A percentile compares a stretch with the other conserved stretches of the same genome.
Conservation (phyloP, 2,888 invertebrate species). For the Poecilobothrus nobilitatus region DNA sequence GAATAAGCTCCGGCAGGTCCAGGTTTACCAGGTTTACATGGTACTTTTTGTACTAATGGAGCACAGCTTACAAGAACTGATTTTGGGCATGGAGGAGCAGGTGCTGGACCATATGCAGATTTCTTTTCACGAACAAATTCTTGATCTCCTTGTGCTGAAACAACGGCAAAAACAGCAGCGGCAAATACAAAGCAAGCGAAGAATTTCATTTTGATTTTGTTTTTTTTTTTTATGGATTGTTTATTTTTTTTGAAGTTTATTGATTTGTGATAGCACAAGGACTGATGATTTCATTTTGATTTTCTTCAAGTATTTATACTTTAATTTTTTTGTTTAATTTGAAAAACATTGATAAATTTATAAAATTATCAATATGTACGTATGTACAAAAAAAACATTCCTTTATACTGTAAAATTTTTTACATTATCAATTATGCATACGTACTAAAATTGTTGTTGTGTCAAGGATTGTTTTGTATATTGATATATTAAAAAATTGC, state of each 20-base stretch:
- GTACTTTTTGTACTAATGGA: conserved; percentile 34
- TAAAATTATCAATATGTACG: too few species aligned
- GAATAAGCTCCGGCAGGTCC: neutral
- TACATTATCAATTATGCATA: too few species aligned
- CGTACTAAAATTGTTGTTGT: too few species aligned
- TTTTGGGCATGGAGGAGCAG: conserved; percentile 30
- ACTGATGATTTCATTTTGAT: neutral
- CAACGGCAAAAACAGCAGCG: neutral
- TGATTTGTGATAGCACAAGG: neutral
- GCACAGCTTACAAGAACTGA: conserved; percentile 38
- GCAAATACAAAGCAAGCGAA: conserved; percentile 1
- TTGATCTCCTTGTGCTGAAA: neutral
- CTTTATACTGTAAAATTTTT: too few species aligned
- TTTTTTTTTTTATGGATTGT: neutral
- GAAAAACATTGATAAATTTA: too few species aligned
- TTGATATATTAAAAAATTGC: too few species aligned
- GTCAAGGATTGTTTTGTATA: too few species aligned
- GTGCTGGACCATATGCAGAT: neutral
- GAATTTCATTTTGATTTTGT: conserved; percentile 8
- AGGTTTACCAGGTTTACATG: conserved; percentile 25
- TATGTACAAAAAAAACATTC: too few species aligned
- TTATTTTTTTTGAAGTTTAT: neutral
- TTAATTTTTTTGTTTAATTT: too few species aligned
- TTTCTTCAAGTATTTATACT: neutral
- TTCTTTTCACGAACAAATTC: neutral